These are phyloP conservation scores for Sebastes ruberrimus DNA, from an alignment of 2,797 vertebrate species.

Conservation along the genomic window DNA sequence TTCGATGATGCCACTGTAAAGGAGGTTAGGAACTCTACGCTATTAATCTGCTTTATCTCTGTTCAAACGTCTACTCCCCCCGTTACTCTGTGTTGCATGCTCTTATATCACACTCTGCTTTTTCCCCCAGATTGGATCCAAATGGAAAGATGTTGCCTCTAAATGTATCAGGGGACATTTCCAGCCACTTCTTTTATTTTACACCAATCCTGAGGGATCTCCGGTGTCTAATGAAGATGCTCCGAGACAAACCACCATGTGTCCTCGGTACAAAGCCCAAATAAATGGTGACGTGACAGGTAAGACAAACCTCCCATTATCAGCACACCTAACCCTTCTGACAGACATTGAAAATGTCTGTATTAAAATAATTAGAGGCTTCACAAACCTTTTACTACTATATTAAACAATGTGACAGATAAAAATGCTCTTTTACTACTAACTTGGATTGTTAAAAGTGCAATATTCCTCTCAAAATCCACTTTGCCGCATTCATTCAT, in stretches of 20 bases:
- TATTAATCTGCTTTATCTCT: conserved; percentile 24
- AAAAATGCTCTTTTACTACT: not conserved
- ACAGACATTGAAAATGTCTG: not conserved
- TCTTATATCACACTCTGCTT: not conserved
- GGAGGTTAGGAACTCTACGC: conserved; percentile 84
- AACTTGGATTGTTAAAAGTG: not conserved
- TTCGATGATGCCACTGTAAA: conserved; percentile 98
- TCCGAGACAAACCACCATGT: conserved; percentile 91
- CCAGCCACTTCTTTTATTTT: conserved; percentile 95
- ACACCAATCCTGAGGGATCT: conserved; percentile 93
- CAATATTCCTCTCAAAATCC: not conserved
- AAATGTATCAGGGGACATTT: conserved; percentile 96
- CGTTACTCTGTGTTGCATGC: conserved; percentile 1
- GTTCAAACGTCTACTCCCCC: not conserved
- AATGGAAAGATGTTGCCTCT: conserved; percentile 97
- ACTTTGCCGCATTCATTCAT: not conserved
- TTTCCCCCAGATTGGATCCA: conserved; percentile 89
- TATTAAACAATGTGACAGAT: not conserved
- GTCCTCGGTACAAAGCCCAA: conserved; percentile 88
- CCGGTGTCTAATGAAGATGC: conserved; percentile 95
- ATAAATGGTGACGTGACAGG: conserved; percentile 85
- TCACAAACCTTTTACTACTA: not conserved
- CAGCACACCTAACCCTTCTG: not conserved
- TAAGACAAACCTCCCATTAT: conserved; percentile 63
- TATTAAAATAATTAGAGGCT: not conserved